Evolutionary conservation across 2,888 invertebrate genomes (phyloP).

Genomic region (Electrophaes corylata): DNA sequence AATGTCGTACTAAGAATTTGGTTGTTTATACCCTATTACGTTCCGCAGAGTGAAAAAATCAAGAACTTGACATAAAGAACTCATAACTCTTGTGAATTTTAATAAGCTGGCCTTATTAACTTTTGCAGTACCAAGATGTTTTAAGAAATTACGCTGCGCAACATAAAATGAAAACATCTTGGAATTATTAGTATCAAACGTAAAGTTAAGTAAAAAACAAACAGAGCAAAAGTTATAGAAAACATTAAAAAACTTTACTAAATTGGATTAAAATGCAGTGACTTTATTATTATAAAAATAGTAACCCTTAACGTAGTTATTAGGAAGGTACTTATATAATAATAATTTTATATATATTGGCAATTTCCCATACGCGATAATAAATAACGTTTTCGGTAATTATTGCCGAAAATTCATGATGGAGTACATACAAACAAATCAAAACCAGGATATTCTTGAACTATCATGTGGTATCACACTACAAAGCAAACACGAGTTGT

Average conservation of each 20-base stretch:
- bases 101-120: constrained; percentile 16
- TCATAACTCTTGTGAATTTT: constrained; percentile 8
- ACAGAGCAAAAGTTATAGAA: no score
- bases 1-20: not conserved
- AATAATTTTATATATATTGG: no score
- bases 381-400: no score
- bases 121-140: constrained; percentile 1
- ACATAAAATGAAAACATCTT: constrained; percentile 3
- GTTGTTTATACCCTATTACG: constrained; percentile 1
- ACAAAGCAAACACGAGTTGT: not conserved
- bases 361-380: no score
- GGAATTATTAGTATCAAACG: not conserved
- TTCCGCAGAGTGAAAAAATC: not conserved
- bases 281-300: no score
- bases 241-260: no score
- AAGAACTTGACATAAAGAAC: not conserved
- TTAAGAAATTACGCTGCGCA: not conserved
- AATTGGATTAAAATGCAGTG: no score
- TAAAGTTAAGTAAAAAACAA: no score
- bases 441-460: not conserved
- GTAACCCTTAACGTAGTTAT: no score
- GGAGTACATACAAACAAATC: not conserved
- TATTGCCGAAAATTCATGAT: no score
- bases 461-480: not conserved
- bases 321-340: no score